phyloP scores from a whole-genome alignment of 2,797 vertebrate genomes.

The Neosilurus hyrtlii region DNA sequence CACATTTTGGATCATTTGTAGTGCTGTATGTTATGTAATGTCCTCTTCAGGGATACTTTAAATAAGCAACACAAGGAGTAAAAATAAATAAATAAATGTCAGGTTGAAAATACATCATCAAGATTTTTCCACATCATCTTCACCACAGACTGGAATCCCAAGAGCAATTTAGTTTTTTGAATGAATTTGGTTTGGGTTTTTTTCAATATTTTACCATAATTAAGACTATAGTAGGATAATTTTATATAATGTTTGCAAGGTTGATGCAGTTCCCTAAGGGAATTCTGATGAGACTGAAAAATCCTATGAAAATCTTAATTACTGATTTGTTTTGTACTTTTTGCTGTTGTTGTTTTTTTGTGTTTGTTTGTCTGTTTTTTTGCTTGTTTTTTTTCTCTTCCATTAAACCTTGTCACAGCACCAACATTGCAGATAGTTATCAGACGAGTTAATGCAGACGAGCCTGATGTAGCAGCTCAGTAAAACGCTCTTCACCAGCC shows the following conservation, averaged over 20 bases:
- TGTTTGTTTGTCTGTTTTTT: background rate
- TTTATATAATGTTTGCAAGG: background rate
- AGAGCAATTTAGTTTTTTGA: background rate
- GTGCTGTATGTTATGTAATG: background rate
- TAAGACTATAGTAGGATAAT: background rate
- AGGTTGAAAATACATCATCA: background rate
- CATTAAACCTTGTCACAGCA: background rate
- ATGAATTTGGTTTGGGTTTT: background rate
- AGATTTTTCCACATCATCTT: background rate
- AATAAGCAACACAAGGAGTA: background rate
- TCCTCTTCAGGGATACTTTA: slow-evolving; percentile 8
- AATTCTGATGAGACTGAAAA: background rate
- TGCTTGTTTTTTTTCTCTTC: background rate
- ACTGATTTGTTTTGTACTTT: background rate
- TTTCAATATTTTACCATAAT: background rate
- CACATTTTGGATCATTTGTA: no score
- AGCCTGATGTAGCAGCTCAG: slow-evolving; percentile 28
- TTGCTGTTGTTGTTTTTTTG: background rate
- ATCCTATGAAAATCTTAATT: slow-evolving; percentile 1
- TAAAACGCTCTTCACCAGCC: slow-evolving; percentile 1
- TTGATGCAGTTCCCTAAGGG: background rate
- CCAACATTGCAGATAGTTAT: no score
- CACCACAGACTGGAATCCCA: background rate
- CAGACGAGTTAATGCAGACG: background rate
- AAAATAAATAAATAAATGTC: background rate